These are phyloP conservation scores for Bryconaethiops microstoma DNA, from an alignment of 2,797 vertebrate genomes.

Conservation along the genomic window DNA sequence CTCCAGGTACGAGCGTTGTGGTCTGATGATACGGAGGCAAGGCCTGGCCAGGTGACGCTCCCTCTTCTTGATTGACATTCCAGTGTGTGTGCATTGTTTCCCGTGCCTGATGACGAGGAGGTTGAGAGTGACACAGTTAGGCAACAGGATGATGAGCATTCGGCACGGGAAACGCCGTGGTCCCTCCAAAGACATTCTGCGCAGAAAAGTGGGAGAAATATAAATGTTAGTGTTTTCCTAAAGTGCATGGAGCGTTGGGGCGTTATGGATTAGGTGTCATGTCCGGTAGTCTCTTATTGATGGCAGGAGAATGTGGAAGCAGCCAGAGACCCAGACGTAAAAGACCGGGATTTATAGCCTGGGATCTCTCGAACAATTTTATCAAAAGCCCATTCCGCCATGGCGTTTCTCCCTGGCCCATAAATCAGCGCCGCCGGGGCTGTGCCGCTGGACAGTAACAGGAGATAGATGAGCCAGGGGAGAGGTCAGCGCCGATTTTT, in stretches of 20 bases:
- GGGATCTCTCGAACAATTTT: constrained; percentile 99
- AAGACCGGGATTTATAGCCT: constrained; percentile 99
- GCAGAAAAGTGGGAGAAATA: constrained; percentile 77
- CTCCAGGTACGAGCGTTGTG: constrained; percentile 50
- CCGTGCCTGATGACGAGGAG: too few relatives aligned
- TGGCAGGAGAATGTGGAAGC: constrained; percentile 96
- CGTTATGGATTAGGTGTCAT: constrained; percentile 94
- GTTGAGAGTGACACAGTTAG: too few relatives aligned
- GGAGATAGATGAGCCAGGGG: constrained; percentile 97
- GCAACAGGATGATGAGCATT: too few relatives aligned
- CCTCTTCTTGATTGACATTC: too few relatives aligned
- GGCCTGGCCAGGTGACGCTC: too few relatives aligned
- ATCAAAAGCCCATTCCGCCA: constrained; percentile 99
- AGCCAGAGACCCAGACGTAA: constrained; percentile 93
- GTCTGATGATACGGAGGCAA: constrained; percentile 29
- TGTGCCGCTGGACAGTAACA: constrained; percentile 97
- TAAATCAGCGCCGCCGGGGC: constrained; percentile 95
- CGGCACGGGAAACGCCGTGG: too few relatives aligned
- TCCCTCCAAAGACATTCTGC: too few relatives aligned
- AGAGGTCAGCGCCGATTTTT: constrained; percentile 97
- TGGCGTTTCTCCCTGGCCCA: constrained; percentile 95
- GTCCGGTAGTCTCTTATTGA: constrained; percentile 93
- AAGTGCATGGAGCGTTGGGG: constrained; percentile 87
- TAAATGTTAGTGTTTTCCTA: constrained; percentile 84
- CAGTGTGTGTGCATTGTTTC: too few relatives aligned